These are phyloP conservation scores for Zaprionus bogoriensis DNA, from an alignment of 2,888 invertebrate genomes.

Conservation along the genomic window DNA sequence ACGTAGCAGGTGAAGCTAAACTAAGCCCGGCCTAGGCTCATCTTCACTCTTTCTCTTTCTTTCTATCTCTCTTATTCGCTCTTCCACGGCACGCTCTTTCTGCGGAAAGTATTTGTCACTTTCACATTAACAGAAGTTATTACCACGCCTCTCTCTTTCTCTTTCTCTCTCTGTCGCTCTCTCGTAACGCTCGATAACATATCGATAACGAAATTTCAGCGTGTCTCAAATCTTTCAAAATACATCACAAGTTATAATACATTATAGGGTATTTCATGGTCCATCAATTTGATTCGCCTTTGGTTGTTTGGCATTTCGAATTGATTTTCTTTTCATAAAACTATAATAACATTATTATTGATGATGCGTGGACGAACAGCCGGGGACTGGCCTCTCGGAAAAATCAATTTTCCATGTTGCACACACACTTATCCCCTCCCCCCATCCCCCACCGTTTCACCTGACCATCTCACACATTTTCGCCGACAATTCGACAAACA, in stretches of 20 bases:
- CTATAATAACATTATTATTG: constrained; percentile 1
- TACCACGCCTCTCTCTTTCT: constrained; percentile 5
- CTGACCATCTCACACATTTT: neutral
- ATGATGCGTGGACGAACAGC: neutral
- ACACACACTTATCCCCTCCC: neutral
- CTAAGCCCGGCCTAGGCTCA: constrained; percentile 17
- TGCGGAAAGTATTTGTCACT: constrained; percentile 58
- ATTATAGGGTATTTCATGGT: neutral
- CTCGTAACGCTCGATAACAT: constrained; percentile 3
- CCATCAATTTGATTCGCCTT: neutral
- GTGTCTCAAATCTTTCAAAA: neutral
- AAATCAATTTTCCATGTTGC: constrained; percentile 2
- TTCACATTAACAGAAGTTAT: constrained; percentile 62
- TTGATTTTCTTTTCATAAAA: neutral
- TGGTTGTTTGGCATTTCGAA: neutral
- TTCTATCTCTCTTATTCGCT: neutral
- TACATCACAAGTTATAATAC: too few species aligned
- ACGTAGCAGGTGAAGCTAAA: constrained; percentile 46
- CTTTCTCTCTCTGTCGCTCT: constrained; percentile 13
- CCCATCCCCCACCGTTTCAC: too few species aligned
- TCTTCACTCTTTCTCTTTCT: neutral
- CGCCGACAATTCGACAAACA: neutral
- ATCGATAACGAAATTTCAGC: too few species aligned
- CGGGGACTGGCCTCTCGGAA: neutral
- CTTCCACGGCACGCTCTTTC: neutral